phyloP scores from a whole-genome alignment of 1,140 invertebrate species.

The Drosophila sucinea region DNA sequence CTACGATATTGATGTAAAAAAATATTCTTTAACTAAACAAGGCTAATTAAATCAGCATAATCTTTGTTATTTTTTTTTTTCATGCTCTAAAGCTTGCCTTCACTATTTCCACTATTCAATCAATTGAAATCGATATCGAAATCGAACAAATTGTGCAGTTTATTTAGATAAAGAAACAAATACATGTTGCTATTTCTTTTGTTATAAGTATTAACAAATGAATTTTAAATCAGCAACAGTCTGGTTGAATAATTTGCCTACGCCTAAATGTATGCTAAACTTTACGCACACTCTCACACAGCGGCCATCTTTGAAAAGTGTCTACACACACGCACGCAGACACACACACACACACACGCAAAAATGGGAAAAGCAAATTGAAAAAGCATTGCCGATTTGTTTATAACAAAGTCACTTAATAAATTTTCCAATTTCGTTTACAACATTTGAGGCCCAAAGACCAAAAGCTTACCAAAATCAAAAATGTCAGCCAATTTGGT shows the following conservation, averaged over 20 bases:
- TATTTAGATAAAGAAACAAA: not conserved
- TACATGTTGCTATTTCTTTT: not conserved
- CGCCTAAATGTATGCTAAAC: constrained; percentile 15
- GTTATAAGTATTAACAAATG: not conserved
- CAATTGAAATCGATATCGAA: too few species aligned
- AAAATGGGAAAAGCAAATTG: constrained; percentile 8
- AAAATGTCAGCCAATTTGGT: constrained; percentile 51
- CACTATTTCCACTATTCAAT: too few species aligned
- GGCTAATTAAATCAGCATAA: too few species aligned
- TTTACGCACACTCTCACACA: constrained; percentile 30
- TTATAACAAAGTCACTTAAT: constrained; percentile 29
- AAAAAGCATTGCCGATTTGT: constrained; percentile 21
- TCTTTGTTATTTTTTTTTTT: too few species aligned
- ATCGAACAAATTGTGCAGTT: not conserved
- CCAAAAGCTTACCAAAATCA: constrained; percentile 59
- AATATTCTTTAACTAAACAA: too few species aligned
- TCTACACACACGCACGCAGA: constrained; percentile 32
- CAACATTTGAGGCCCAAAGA: constrained; percentile 17
- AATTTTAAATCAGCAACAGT: constrained; percentile 49
- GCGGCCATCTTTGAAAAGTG: constrained; percentile 68
- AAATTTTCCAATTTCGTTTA: constrained; percentile 17
- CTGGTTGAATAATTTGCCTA: not conserved
- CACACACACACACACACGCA: constrained; percentile 18
- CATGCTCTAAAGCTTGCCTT: too few species aligned
- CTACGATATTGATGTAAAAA: not conserved